These are phyloP conservation scores for human (Homo sapiens) DNA, from an alignment of 2,113 vertebrate genomes.

Conservation along the genomic window DNA sequence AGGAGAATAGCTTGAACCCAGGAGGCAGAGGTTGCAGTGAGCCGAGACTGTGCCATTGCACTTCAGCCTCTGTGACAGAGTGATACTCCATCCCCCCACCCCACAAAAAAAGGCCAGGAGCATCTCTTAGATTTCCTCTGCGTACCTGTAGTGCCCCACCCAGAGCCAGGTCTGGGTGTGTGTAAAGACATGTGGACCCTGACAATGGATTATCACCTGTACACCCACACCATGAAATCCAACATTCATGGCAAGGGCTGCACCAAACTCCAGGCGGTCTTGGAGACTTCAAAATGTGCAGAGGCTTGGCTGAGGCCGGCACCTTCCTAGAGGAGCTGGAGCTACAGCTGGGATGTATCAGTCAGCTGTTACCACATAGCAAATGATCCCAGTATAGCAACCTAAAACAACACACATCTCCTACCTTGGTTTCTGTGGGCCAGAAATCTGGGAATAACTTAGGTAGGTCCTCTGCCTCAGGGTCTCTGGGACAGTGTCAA, in stretches of 20 bases:
- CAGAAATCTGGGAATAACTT: neutral
- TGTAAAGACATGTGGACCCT: too few species aligned
- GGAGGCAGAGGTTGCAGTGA: too few species aligned
- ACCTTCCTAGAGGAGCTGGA: neutral
- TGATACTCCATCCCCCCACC: too few species aligned
- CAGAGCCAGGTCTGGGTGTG: neutral
- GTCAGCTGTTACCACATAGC: neutral
- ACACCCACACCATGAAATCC: neutral
- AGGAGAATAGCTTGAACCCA: too few species aligned
- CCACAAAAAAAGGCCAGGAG: too few species aligned
- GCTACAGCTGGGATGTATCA: neutral
- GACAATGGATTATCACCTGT: neutral
- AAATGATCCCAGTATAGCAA: fast-evolving
- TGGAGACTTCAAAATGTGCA: too few species aligned
- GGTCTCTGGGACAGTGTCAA: neutral
- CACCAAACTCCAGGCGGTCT: neutral
- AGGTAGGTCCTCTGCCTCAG: neutral
- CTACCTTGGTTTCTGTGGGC: neutral
- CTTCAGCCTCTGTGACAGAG: too few species aligned
- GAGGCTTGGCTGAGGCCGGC: too few species aligned
- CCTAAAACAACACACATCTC: neutral
- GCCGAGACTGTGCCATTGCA: too few species aligned
- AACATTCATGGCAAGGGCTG: too few species aligned
- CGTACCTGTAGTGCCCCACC: fast-evolving
- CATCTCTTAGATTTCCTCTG: neutral